Base-by-base conservation (phyloP, 1,140 invertebrate species). In the Ceratosolen solmsi region DNA sequence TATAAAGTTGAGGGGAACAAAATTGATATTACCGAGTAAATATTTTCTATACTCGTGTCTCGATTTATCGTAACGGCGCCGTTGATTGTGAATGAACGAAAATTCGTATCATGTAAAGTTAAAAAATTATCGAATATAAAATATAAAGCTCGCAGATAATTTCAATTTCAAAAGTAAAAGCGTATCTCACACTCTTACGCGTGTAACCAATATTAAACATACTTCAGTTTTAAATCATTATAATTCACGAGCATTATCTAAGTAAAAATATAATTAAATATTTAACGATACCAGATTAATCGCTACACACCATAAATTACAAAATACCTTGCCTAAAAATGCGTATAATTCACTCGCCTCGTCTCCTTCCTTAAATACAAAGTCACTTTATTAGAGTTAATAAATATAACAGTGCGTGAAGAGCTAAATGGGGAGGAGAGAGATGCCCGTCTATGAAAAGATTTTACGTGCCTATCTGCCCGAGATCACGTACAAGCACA, bases 401-500 rank as follows among this genome's bases (percentile, higher is more conserved):
- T 68, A 68, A 38, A 60, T 76, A 8, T 33, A 60, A 30, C n/a
- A 76, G 58, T 65, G 58, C 38, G 36, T 33, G n/a, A n/a, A 75
- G 30, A 63, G 60, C 7, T 11, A n/a, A 36, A 36, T 9, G 22
- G 7, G 13, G 25, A 30, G 2, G 38, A 38, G 0, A 8, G n/a
- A 46, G 41, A 46, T 8, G 41, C 5, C 41, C 36, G 13, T 22
- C 3, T 38, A 38, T 38, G 5, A 68, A 68, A 70, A 5, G n/a
- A n/a, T 70, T 33, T 36, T 41, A 2, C 15, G 65, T 41, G 41
- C 36, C 22, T 25, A 70, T n/a, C 13, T 41, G n/a, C 15, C n/a
- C n/a, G n/a, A n/a, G n/a, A n/a, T n/a, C n/a, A 46, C 4, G 1
- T 1, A n/a, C 5, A 4, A 70, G 5, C 9, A 5, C 9, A 30